Conservation (phyloP, 2,888 invertebrate species). For the Synergus japonicus region DNA sequence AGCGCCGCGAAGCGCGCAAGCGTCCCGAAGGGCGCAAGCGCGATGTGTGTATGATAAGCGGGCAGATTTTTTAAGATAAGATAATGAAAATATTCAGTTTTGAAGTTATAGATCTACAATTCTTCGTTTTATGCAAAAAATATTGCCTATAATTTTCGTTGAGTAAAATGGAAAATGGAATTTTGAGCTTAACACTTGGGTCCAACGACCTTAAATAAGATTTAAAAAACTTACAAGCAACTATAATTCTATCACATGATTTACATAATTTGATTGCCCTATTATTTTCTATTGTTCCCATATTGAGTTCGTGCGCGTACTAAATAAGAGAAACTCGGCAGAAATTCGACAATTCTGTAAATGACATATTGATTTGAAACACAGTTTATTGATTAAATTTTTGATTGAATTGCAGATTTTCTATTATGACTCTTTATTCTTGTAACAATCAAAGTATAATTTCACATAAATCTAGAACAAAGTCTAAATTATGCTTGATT, state of each 20-base stretch:
- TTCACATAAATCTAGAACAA: not conserved
- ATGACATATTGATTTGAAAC: not conserved
- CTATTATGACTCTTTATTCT: not conserved
- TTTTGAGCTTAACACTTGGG: too few relatives aligned
- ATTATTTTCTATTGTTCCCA: not conserved
- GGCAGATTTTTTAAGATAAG: too few relatives aligned
- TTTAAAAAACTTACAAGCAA: too few relatives aligned
- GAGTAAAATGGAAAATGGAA: too few relatives aligned
- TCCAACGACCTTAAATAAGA: too few relatives aligned
- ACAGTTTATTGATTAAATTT: not conserved
- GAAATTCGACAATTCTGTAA: not conserved
- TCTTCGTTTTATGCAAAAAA: too few relatives aligned
- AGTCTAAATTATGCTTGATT: not conserved
- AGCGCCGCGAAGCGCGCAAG: too few relatives aligned
- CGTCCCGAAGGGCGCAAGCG: too few relatives aligned
- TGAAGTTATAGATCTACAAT: too few relatives aligned
- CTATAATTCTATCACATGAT: not conserved
- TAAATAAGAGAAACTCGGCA: not conserved
- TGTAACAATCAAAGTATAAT: not conserved
- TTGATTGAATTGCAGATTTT: not conserved
- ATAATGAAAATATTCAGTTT: too few relatives aligned
- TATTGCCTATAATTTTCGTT: too few relatives aligned
- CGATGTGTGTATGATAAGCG: too few relatives aligned
- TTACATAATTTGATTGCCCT: not conserved
- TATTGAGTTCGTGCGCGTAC: constrained; percentile 1